phyloP scores from a whole-genome alignment of 2,888 invertebrate species.

The Plemyria rubiginata region DNA sequence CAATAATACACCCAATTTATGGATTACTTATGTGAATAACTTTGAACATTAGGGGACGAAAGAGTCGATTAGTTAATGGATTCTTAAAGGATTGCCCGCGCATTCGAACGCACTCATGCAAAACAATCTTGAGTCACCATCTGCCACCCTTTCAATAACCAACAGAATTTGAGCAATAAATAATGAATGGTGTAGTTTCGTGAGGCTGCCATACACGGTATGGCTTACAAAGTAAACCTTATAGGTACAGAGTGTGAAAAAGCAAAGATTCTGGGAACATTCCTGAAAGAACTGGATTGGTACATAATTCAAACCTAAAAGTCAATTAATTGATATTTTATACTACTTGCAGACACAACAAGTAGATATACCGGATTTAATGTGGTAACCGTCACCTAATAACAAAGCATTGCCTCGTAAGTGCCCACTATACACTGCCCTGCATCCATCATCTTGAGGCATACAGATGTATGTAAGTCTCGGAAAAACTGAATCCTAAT shows the following conservation, averaged over 20 bases:
- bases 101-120: conserved; percentile 15
- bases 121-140: conserved; percentile 43
- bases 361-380: too few species aligned
- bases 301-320: too few species aligned
- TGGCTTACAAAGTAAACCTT: conserved; percentile 20
- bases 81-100: conserved; percentile 10
- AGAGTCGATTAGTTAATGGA: conserved; percentile 3
- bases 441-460: too few species aligned
- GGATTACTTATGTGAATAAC: neutral
- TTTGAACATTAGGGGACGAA: conserved; percentile 1
- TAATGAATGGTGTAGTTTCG: conserved; percentile 52
- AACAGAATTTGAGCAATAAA: conserved; percentile 31
- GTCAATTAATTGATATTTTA: too few species aligned
- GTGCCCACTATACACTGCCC: too few species aligned
- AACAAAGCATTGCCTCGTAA: too few species aligned
- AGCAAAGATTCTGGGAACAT: too few species aligned
- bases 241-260: conserved; percentile 21
- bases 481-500: too few species aligned
- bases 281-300: too few species aligned
- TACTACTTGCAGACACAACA: too few species aligned
- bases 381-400: too few species aligned
- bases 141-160: conserved; percentile 44
- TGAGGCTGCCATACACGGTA: conserved; percentile 45
- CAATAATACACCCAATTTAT: neutral
- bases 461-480: too few species aligned